These are phyloP conservation scores for Agriopis aurantiaria DNA, from an alignment of 2,888 invertebrate species.

Conservation along the genomic window DNA sequence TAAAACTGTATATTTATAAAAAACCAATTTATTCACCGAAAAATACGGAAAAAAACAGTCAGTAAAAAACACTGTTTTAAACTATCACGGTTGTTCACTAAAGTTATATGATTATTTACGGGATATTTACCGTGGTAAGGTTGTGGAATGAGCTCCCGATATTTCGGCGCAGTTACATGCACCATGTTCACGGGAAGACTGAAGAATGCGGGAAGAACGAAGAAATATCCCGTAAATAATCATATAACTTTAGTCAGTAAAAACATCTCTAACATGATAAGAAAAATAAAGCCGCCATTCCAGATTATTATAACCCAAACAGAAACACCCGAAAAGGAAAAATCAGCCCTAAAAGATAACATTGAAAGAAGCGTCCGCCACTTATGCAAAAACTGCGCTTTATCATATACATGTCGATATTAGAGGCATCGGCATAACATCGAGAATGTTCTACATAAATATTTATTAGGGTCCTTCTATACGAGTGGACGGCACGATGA, in stretches of 20 bases:
- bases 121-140: no score
- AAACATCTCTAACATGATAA: not conserved
- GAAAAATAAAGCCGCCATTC: not conserved
- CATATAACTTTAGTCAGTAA: no score
- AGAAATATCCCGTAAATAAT: no score
- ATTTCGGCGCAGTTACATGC: no score
- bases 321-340: conserved; percentile 11
- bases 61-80: no score
- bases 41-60: not conserved
- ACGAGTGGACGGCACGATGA: conserved; percentile 56
- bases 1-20: no score
- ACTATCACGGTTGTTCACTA: no score
- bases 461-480: conserved; percentile 73
- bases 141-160: no score
- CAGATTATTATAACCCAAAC: not conserved
- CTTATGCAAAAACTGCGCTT: conserved; percentile 43
- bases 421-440: conserved; percentile 53
- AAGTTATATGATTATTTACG: no score
- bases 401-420: conserved; percentile 47
- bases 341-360: conserved; percentile 23
- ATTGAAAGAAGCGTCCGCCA: conserved; percentile 31
- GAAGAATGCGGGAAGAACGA: no score
- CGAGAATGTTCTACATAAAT: conserved; percentile 72
- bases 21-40: no score
- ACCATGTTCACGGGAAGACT: no score